A percentile compares a stretch with the other conserved stretches of the same genome.
Conservation (phyloP, 2,888 invertebrate species). For the Rhagonycha lutea region DNA sequence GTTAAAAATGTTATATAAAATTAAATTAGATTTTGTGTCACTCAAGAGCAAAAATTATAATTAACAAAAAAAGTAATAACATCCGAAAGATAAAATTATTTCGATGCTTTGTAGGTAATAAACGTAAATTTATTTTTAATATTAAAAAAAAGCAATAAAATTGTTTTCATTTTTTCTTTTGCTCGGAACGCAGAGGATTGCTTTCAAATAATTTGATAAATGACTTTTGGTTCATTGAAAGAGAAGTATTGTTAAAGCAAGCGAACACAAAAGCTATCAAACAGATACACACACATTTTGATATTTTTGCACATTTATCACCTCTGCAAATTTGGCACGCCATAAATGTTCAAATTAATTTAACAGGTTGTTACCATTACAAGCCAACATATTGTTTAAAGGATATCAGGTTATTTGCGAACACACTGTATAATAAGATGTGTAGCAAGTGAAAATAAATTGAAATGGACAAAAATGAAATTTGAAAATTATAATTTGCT, state of each 20-base stretch:
- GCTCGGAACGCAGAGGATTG: not conserved
- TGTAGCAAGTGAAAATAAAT: not conserved
- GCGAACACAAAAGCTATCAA: constrained; percentile 16
- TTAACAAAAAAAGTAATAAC: not conserved
- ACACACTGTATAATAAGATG: no score
- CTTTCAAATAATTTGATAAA: constrained; percentile 25
- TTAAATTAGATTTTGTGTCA: no score
- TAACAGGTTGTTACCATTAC: constrained; percentile 15
- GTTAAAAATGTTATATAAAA: no score
- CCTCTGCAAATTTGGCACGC: constrained; percentile 15
- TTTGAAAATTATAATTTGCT: not conserved
- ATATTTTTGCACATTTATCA: constrained; percentile 21
- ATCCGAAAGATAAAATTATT: not conserved
- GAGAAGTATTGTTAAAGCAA: constrained; percentile 14
- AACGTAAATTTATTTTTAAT: constrained; percentile 1
- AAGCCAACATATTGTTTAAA: constrained; percentile 7
- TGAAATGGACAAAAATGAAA: not conserved
- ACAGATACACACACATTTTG: constrained; percentile 14
- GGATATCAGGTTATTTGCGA: not conserved
- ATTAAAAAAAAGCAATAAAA: constrained; percentile 15
- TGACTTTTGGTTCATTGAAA: constrained; percentile 22
- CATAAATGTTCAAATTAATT: constrained; percentile 19
- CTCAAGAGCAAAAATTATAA: no score
- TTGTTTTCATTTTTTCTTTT: constrained; percentile 4
- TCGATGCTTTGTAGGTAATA: not conserved